Conservation (phyloP, 1,140 invertebrate species). For the Drosophila lacteicornis region DNA sequence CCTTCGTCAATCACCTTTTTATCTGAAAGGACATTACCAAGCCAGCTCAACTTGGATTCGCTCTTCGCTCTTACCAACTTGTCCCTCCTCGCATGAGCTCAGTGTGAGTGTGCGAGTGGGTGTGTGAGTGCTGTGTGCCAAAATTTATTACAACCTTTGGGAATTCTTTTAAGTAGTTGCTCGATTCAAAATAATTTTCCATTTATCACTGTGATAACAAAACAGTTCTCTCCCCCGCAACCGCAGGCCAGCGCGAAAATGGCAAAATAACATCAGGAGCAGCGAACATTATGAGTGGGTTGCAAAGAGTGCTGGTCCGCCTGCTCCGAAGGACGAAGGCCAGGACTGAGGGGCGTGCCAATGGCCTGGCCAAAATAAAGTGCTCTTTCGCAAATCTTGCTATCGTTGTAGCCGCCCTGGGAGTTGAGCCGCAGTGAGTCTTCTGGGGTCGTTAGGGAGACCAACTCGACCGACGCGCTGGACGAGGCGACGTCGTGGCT, state of each 20-base stretch:
- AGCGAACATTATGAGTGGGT: slow-evolving; percentile 63
- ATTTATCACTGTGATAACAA: slow-evolving; percentile 84
- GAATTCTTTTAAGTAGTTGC: slow-evolving; percentile 84
- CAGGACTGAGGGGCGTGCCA: slow-evolving; percentile 61
- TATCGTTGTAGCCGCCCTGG: slow-evolving; percentile 41
- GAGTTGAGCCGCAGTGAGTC: slow-evolving; percentile 46
- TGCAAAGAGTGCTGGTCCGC: slow-evolving; percentile 10
- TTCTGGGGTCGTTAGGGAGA: slow-evolving; percentile 66
- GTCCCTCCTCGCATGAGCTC: slow-evolving; percentile 48
- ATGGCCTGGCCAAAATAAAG: slow-evolving; percentile 70
- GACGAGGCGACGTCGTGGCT: slow-evolving; percentile 6
- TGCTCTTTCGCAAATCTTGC: slow-evolving; percentile 76
- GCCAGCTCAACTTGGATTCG: slow-evolving; percentile 64
- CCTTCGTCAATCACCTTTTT: slow-evolving; percentile 81
- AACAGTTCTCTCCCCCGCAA: slow-evolving; percentile 66
- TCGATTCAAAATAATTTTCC: slow-evolving; percentile 84
- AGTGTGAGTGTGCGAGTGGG: slow-evolving; percentile 4
- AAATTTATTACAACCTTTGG: slow-evolving; percentile 83
- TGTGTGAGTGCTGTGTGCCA: slow-evolving; percentile 44
- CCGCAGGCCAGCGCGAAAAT: slow-evolving; percentile 65
- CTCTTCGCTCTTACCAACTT: slow-evolving; percentile 50
- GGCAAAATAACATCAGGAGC: slow-evolving; percentile 74
- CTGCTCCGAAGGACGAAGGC: slow-evolving; percentile 8
- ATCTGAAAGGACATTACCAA: slow-evolving; percentile 76
- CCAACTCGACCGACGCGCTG: not conserved